A percentile compares a stretch with the other conserved stretches of the same genome.
Conservation (phyloP, 2,888 invertebrate genomes). For the Euspilapteryx auroguttella region DNA sequence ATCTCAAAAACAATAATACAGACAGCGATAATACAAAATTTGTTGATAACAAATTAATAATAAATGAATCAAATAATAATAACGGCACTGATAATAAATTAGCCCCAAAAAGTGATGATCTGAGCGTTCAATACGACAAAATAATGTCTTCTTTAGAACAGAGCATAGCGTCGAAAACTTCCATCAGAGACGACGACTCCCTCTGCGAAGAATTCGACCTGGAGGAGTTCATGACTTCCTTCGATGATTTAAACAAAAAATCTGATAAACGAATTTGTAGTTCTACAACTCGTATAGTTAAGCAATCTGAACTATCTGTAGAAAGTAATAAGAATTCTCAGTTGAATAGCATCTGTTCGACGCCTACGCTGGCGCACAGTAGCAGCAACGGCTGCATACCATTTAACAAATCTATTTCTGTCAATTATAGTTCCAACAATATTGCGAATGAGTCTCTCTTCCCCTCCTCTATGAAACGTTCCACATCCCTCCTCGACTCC, state of each 20-base stretch:
- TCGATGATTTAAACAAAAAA: slow-evolving; percentile 63
- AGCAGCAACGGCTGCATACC: slow-evolving; percentile 31
- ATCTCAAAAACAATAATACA: slow-evolving; percentile 23
- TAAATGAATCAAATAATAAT: slow-evolving; percentile 13
- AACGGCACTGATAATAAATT: slow-evolving; percentile 14
- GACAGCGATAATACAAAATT: neutral
- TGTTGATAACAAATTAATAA: slow-evolving; percentile 20
- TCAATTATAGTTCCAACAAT: slow-evolving; percentile 61
- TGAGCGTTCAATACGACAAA: slow-evolving; percentile 52
- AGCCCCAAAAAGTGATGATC: slow-evolving; percentile 33
- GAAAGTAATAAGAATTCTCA: slow-evolving; percentile 30
- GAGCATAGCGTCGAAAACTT: slow-evolving; percentile 45
- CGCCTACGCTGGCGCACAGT: slow-evolving; percentile 27
- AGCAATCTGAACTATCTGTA: slow-evolving; percentile 26
- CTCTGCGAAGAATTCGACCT: slow-evolving; percentile 64
- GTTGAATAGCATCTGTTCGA: slow-evolving; percentile 30
- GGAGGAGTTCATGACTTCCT: slow-evolving; percentile 70
- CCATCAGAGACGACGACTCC: slow-evolving; percentile 49
- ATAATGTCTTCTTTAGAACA: slow-evolving; percentile 54
- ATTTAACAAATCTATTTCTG: slow-evolving; percentile 56
- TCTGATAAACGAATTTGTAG: slow-evolving; percentile 45
- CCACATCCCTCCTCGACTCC: slow-evolving; percentile 59
- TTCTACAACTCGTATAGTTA: slow-evolving; percentile 47
- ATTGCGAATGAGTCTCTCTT: slow-evolving; percentile 42
- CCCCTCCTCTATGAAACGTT: slow-evolving; percentile 57